Percentiles rank a stretch among this genome's conserved stretches.
Conservation (phyloP, 2,888 invertebrate species). For the Frankliniella intonsa region DNA sequence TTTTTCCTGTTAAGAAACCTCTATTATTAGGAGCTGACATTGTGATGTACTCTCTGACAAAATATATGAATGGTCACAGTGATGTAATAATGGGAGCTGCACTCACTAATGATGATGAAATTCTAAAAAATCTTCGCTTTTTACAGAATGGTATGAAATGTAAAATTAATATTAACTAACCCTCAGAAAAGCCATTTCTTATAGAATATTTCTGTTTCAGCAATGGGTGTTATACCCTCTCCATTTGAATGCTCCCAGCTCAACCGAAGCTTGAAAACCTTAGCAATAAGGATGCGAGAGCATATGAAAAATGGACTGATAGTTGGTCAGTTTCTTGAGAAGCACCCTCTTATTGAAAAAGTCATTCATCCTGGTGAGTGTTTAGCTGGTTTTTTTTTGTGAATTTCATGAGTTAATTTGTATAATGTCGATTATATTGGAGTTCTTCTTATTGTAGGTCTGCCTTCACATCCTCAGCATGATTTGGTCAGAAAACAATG, state of each 20-base stretch:
- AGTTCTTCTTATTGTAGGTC: slow-evolving; percentile 49
- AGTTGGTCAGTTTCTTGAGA: slow-evolving; percentile 76
- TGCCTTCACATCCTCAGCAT: slow-evolving; percentile 83
- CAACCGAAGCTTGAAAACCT: slow-evolving; percentile 87
- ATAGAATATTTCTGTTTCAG: slow-evolving; percentile 49
- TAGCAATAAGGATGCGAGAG: slow-evolving; percentile 84
- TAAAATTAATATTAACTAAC: not conserved
- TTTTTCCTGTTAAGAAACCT: slow-evolving; percentile 59
- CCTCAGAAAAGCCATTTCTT: not conserved
- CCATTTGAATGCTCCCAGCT: slow-evolving; percentile 95
- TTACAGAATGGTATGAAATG: slow-evolving; percentile 73
- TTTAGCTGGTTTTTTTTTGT: slow-evolving; percentile 30
- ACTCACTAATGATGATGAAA: slow-evolving; percentile 64
- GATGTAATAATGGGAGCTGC: slow-evolving; percentile 96
- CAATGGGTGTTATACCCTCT: slow-evolving; percentile 89
- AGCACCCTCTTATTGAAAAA: slow-evolving; percentile 70
- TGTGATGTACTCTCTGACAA: slow-evolving; percentile 86
- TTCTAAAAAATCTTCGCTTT: slow-evolving; percentile 70
- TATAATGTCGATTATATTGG: not conserved
- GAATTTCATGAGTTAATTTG: slow-evolving; percentile 11
- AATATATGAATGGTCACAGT: slow-evolving; percentile 98
- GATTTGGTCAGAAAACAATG: slow-evolving; percentile 73
- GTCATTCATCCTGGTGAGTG: slow-evolving; percentile 75
- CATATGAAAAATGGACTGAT: slow-evolving; percentile 73
- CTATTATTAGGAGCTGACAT: slow-evolving; percentile 87